These are phyloP conservation scores for Bos javanicus DNA, from an alignment of 2,113 vertebrate genomes.

Conservation along the genomic window DNA sequence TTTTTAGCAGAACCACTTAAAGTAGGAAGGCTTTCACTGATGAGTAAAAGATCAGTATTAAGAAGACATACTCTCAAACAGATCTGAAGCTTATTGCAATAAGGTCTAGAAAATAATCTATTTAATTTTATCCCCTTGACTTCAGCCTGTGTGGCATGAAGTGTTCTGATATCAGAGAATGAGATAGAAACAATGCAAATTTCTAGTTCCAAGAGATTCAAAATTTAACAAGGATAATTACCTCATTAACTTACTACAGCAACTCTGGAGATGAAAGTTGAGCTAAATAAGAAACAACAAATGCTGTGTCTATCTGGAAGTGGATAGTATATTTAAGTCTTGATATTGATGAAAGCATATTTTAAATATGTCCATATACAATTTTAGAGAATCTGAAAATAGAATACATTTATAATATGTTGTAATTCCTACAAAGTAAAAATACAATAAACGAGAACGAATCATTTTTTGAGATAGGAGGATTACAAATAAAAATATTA, in stretches of 20 bases:
- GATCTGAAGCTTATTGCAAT: not conserved
- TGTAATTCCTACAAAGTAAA: not conserved
- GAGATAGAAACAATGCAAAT: not conserved
- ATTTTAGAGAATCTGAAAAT: not conserved
- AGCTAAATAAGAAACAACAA: not conserved
- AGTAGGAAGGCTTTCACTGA: not conserved
- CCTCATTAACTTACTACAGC: not conserved
- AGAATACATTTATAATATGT: not conserved
- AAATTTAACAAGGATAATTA: not conserved
- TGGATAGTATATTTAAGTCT: not conserved
- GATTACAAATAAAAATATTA: not conserved
- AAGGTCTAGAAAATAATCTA: not conserved
- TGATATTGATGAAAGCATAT: not conserved
- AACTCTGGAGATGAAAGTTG: not conserved
- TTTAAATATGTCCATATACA: not conserved
- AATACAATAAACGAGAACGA: not conserved
- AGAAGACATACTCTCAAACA: not conserved
- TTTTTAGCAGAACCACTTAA: not conserved
- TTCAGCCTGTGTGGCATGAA: not conserved
- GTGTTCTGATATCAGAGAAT: not conserved
- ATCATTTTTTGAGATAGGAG: not conserved
- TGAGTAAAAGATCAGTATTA: not conserved
- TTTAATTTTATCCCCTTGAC: not conserved
- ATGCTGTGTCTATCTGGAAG: not conserved
- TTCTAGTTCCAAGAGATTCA: not conserved